Conservation (phyloP, 2,113 vertebrate genomes). For the Lampris incognitus region DNA sequence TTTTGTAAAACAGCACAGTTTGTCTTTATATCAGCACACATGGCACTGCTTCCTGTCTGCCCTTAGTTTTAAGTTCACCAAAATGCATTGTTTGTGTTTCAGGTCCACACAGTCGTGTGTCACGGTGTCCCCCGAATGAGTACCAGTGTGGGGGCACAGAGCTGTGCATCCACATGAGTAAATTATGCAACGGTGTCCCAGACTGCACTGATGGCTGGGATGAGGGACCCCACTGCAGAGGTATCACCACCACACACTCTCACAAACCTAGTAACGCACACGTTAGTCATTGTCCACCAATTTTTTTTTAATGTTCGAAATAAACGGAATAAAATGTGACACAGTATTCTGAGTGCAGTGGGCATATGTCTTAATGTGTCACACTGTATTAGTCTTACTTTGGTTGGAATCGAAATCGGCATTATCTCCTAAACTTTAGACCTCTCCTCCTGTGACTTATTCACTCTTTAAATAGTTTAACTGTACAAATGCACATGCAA, state of each 20-base stretch:
- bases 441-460: background rate
- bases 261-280: background rate
- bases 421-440: too few relatives aligned
- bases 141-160: constrained; percentile 94
- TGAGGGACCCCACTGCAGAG: constrained; percentile 93
- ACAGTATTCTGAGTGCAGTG: too few relatives aligned
- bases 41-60: background rate
- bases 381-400: background rate
- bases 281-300: background rate
- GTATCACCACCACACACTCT: constrained; percentile 72
- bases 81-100: constrained; percentile 39
- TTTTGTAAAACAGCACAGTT: too few relatives aligned
- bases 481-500: too few relatives aligned
- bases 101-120: constrained; percentile 93
- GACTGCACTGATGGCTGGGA: constrained; percentile 94
- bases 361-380: background rate
- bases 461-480: background rate
- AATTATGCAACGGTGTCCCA: constrained; percentile 88
- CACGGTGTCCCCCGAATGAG: constrained; percentile 92
- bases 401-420: background rate
- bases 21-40: too few relatives aligned
- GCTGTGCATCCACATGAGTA: constrained; percentile 92
- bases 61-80: background rate
- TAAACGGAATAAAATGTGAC: too few relatives aligned
- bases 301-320: background rate